A percentile compares a stretch with the other conserved stretches of the same genome.
Evolutionary conservation across 2,113 vertebrate genomes (phyloP).

Genomic region (Actinemys pallida): DNA sequence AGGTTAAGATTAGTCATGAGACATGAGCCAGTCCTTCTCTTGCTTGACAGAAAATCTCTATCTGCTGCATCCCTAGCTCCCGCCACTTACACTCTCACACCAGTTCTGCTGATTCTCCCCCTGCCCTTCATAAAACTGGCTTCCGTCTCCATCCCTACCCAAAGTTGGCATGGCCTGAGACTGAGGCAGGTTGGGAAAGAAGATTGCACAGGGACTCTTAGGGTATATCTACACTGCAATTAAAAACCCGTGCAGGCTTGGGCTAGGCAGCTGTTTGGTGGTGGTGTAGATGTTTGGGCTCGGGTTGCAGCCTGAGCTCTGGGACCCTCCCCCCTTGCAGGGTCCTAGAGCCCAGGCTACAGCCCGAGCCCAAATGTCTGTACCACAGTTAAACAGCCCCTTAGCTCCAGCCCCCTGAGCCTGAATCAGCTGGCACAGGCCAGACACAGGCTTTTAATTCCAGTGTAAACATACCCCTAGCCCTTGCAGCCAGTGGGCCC

Average conservation of each 20-base stretch:
- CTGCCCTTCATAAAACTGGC: not conserved
- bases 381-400: no score
- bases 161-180: not conserved
- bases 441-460: not conserved
- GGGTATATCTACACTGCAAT: not conserved
- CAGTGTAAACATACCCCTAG: no score
- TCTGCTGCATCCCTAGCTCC: not conserved
- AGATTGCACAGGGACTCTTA: not conserved
- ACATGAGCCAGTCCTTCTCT: not conserved
- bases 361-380: no score
- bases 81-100: not conserved
- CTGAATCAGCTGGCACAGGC: not conserved
- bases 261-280: no score
- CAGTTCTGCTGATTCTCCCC: not conserved
- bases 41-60: not conserved
- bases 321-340: no score
- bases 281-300: not conserved
- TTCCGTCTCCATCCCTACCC: not conserved
- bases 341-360: no score
- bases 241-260: not conserved
- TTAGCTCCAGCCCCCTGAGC: no score
- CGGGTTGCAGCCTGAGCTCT: no score
- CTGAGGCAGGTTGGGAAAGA: fast-evolving
- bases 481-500: fast-evolving
- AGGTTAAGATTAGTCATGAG: not conserved